Base-by-base conservation (phyloP, 1,140 invertebrate genomes). In the Temnothorax longispinosus region DNA sequence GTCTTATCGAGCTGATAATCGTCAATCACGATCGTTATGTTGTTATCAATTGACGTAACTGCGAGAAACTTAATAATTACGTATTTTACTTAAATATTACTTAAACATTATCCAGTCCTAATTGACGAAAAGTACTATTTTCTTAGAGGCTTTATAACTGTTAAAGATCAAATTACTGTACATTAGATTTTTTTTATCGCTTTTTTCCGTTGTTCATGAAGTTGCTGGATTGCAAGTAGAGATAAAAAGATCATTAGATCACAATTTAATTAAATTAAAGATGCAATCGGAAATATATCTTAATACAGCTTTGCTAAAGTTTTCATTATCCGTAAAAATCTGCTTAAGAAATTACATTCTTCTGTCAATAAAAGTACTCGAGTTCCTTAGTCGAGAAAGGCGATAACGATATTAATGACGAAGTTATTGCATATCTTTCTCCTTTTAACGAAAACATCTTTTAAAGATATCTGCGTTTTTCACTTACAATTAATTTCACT, bases 241-340 rank as follows among this genome's bases (percentile, higher is more conserved):
- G 15, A 77, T 47, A 62, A 64, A 35, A 62, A 18, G 10, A 13
- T 38, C 3, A 32, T 44, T 44, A 56, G n/a, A 21, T 15, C n/a
- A 65, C 62, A 65, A 65, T 65, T 65, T 65, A 65, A 65, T 65
- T 65, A 65, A 65, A 65, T 38, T 65, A 38, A 64, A 65, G 18
- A 65, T 65, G 8, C 18, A 65, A 77, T 64, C 21, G 0, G 27
- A 7, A 7, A 27, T 3, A 6, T 76, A 62, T 47, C 41, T 77
- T 44, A 58, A 62, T 44, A 47, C 10, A 7, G 0, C 3, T 2
- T 18, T 10, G n/a, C 2, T 38, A 27, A 77, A 77, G 15, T 32
- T 0, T 60, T n/a, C 4, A 5, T 64, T 32, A 64, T n/a, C 56
- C 56, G 4, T 3, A 44, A 64, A 27, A 64, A 77, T 78, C 41